A percentile compares a stretch with the other conserved stretches of the same genome.
These are phyloP conservation scores for Tyto alba DNA, from an alignment of 2,113 vertebrate genomes.

Conservation along the genomic window DNA sequence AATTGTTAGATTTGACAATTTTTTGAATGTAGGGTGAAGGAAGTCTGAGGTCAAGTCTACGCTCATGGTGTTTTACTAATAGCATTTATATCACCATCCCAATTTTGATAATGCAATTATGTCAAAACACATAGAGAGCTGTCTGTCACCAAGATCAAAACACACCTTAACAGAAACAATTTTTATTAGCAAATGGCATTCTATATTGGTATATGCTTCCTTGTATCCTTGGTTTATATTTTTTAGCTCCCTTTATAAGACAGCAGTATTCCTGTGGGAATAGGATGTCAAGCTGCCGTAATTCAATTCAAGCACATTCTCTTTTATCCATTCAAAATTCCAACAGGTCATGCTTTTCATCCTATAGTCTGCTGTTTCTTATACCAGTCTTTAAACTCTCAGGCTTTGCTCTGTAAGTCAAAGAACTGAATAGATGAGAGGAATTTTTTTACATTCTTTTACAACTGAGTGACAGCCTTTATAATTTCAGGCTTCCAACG, in stretches of 20 bases:
- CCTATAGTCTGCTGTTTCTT: conserved; percentile 2
- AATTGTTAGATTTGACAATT: not conserved
- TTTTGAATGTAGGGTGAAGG: not conserved
- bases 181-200: not conserved
- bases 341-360: conserved; percentile 12
- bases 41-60: not conserved
- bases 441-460: not conserved
- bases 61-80: not conserved
- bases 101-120: not conserved
- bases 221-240: not conserved
- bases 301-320: conserved; percentile 10
- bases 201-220: not conserved
- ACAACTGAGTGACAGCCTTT: not conserved
- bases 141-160: not conserved
- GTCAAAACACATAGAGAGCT: not conserved
- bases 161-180: not conserved
- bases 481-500: not conserved
- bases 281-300: not conserved
- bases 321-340: conserved; percentile 7
- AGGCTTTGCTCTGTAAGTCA: not conserved
- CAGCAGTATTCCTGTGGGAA: not conserved
- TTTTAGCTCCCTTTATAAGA: not conserved
- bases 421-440: not conserved
- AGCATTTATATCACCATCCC: not conserved
- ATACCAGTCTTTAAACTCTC: not conserved